Percentiles rank a stretch among this genome's conserved stretches.
phyloP scores from a whole-genome alignment of 1,140 invertebrate genomes.

The Ectropis grisescens region DNA sequence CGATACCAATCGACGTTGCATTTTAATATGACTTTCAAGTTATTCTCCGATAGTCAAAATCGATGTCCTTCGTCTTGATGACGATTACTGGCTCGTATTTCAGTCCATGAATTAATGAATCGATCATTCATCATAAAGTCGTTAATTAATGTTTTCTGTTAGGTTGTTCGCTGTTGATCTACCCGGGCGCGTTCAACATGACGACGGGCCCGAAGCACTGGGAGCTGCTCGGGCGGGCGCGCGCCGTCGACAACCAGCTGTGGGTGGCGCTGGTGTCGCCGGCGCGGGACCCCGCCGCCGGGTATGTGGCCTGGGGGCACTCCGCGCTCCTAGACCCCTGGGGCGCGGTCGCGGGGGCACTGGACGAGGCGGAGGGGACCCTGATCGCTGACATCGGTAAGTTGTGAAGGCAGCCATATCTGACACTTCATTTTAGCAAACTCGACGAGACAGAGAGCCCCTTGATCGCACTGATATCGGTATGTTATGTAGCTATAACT shows the following conservation, averaged over 20 bases:
- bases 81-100: no score
- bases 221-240: constrained; percentile 84
- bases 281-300: constrained; percentile 78
- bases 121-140: no score
- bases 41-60: no score
- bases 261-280: constrained; percentile 83
- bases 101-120: no score
- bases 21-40: no score
- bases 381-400: constrained; percentile 80
- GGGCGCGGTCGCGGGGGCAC: constrained; percentile 82
- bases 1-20: no score
- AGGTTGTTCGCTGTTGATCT: constrained; percentile 89
- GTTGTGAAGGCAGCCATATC: constrained; percentile 5
- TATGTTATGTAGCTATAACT: no score
- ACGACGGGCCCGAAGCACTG: constrained; percentile 95
- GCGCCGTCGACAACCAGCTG: constrained; percentile 92
- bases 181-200: constrained; percentile 97
- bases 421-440: no score
- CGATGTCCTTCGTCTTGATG: no score
- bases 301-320: constrained; percentile 93
- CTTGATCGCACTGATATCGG: no score
- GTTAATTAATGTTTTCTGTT: no score
- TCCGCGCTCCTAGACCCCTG: constrained; percentile 89
- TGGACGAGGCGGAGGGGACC: constrained; percentile 80
- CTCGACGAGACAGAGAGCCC: no score